Percentiles rank a stretch among this genome's conserved stretches.
Conservation (phyloP, 2,797 vertebrate genomes). For the Phataginus tricuspis region DNA sequence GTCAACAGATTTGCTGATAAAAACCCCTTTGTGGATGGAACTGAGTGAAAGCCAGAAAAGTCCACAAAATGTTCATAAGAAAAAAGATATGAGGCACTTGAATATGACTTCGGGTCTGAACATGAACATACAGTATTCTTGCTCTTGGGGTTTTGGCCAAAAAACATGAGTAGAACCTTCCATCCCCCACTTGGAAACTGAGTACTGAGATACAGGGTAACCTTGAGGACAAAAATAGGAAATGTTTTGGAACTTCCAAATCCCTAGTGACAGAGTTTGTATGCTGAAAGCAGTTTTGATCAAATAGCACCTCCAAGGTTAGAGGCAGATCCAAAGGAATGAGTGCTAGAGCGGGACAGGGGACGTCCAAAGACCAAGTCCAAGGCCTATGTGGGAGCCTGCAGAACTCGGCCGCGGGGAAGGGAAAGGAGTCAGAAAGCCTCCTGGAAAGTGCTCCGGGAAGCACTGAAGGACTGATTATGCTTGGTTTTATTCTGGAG, state of each 20-base stretch:
- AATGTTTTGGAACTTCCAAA: constrained; percentile 19
- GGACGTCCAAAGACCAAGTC: neutral
- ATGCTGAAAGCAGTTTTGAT: constrained; percentile 27
- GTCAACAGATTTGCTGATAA: neutral
- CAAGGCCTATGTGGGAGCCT: neutral
- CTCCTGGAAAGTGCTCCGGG: neutral
- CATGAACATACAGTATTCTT: neutral
- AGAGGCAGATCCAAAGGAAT: neutral
- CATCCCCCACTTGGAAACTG: neutral
- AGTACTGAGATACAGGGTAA: neutral
- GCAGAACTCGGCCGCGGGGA: rapidly evolving
- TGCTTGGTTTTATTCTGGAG: neutral
- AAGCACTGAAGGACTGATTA: neutral
- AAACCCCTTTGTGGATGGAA: neutral
- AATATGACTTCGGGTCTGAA: neutral
- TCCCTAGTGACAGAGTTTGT: neutral
- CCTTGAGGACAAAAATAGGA: constrained; percentile 43
- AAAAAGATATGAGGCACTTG: neutral
- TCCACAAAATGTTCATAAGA: neutral
- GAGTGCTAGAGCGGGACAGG: neutral
- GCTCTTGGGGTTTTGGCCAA: neutral
- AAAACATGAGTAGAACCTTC: neutral
- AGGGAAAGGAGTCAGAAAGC: neutral
- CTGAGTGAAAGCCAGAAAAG: neutral
- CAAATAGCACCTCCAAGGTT: neutral